Conservation (phyloP, 2,888 invertebrate species). For the Tortricodes alternella region DNA sequence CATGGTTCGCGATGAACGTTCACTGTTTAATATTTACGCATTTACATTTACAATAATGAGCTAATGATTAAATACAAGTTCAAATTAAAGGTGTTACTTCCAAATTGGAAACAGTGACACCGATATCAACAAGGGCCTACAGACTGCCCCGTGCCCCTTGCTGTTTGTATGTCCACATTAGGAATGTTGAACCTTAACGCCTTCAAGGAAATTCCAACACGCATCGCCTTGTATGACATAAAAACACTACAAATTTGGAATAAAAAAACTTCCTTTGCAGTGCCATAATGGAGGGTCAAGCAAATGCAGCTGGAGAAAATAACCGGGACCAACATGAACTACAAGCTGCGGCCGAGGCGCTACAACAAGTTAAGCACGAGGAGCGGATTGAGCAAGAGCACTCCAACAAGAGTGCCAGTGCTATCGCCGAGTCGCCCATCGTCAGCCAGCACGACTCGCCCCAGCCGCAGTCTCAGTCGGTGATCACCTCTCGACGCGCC, state of each 20-base stretch:
- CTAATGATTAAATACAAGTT: too few relatives aligned
- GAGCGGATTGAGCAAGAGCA: conserved; percentile 44
- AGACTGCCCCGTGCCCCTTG: conserved; percentile 42
- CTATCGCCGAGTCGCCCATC: conserved; percentile 61
- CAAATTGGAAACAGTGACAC: conserved; percentile 20
- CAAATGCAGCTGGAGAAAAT: conserved; percentile 7
- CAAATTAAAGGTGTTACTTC: background rate
- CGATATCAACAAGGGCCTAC: conserved; percentile 13
- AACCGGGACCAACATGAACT: conserved; percentile 46
- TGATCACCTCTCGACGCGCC: conserved; percentile 82
- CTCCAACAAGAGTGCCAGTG: conserved; percentile 38
- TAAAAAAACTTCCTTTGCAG: conserved; percentile 24
- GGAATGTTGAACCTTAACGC: conserved; percentile 60
- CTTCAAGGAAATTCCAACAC: conserved; percentile 32
- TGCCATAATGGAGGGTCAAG: conserved; percentile 24
- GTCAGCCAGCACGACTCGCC: conserved; percentile 56
- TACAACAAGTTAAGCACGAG: conserved; percentile 72
- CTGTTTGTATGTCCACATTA: conserved; percentile 58
- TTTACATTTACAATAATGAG: too few relatives aligned
- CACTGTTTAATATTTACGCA: too few relatives aligned
- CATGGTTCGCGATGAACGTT: too few relatives aligned
- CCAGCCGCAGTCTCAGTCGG: conserved; percentile 68
- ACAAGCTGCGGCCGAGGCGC: conserved; percentile 53
- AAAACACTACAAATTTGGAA: conserved; percentile 10
- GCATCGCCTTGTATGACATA: conserved; percentile 25